These are phyloP conservation scores for Halichoeres trimaculatus DNA, from an alignment of 2,113 vertebrate species.

Conservation along the genomic window DNA sequence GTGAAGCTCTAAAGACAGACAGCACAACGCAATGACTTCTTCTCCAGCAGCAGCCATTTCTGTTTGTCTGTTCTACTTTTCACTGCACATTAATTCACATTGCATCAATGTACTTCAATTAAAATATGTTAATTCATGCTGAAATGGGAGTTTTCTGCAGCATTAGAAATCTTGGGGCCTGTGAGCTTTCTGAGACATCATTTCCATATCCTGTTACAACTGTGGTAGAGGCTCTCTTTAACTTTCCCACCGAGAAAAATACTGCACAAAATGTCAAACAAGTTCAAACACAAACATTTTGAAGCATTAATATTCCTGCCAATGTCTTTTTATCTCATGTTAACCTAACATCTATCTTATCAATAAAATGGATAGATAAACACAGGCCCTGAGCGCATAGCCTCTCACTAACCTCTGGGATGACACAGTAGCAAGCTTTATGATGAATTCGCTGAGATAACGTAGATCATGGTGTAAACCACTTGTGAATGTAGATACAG, in stretches of 20 bases:
- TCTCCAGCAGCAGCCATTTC: not conserved
- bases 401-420: not conserved
- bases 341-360: not conserved
- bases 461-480: not conserved
- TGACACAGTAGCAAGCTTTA: not conserved
- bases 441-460: not conserved
- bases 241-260: not conserved
- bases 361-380: not conserved
- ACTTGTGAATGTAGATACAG: not conserved
- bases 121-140: conserved; percentile 51
- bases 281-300: too few relatives aligned
- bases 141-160: conserved; percentile 14
- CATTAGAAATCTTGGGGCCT: not conserved
- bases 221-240: not conserved
- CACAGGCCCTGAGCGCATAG: too few relatives aligned
- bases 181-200: not conserved
- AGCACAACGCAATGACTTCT: conserved; percentile 14
- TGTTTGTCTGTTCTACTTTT: conserved; percentile 34
- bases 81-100: conserved; percentile 35
- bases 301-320: too few relatives aligned
- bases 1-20: not conserved
- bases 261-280: too few relatives aligned
- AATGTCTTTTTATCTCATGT: not conserved
- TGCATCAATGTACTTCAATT: conserved; percentile 43
- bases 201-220: not conserved